phyloP scores from a whole-genome alignment of 1,140 invertebrate genomes.

The Trypoxylus dichotomus region DNA sequence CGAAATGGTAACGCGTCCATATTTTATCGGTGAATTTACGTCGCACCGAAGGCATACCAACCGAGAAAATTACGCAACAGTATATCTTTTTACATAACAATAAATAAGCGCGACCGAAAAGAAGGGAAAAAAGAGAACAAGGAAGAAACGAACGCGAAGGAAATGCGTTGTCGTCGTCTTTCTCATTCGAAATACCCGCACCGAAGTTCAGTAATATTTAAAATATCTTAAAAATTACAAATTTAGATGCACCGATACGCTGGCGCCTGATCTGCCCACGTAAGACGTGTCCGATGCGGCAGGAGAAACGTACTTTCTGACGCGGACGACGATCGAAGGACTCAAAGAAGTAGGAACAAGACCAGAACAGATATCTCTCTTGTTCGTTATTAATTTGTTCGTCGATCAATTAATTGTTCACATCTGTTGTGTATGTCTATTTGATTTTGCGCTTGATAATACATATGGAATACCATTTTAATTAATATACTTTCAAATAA shows the following conservation, averaged over 20 bases:
- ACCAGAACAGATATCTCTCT: background rate
- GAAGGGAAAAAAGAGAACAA: background rate
- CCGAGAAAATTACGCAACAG: constrained; percentile 19
- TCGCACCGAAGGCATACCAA: constrained; percentile 3
- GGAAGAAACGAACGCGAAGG: background rate
- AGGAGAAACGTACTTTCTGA: constrained; percentile 1
- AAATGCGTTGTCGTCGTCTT: background rate
- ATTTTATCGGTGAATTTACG: constrained; percentile 21
- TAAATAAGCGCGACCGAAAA: constrained; percentile 2
- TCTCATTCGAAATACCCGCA: background rate
- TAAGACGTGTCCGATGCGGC: background rate
- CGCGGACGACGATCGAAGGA: background rate
- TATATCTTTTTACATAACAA: constrained; percentile 22
- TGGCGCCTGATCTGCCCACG: constrained; percentile 21
- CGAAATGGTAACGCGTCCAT: constrained; percentile 20
- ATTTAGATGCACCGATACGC: constrained; percentile 24
- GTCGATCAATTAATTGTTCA: constrained; percentile 3
- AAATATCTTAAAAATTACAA: constrained; percentile 26
- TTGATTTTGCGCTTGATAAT: background rate
- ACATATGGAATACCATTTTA: too few species aligned
- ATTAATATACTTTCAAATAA: too few species aligned
- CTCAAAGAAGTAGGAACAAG: background rate
- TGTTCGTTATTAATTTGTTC: constrained; percentile 20
- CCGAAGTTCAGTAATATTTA: constrained; percentile 21
- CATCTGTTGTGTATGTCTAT: background rate